Percentiles rank a stretch among this genome's conserved stretches.
Evolutionary conservation across 2,797 vertebrate genomes (phyloP).

Genomic region (Gorsachius magnificus): DNA sequence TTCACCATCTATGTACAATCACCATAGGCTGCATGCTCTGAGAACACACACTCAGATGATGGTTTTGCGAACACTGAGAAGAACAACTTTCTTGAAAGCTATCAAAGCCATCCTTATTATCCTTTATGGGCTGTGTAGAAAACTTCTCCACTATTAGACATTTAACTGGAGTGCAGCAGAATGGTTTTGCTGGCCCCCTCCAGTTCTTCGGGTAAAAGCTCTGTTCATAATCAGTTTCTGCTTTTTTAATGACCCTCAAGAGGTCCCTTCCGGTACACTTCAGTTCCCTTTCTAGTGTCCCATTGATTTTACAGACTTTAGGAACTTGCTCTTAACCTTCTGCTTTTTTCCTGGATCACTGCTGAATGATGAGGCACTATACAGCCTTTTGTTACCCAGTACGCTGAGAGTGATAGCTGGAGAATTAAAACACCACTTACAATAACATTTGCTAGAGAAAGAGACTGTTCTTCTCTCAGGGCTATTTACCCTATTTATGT

Average conservation of each 20-base stretch:
- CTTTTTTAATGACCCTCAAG: conserved; percentile 72
- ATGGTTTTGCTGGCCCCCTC: conserved; percentile 67
- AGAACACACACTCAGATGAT: not conserved
- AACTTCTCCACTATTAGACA: conserved; percentile 71
- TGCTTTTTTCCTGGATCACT: conserved; percentile 61
- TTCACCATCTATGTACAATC: not conserved
- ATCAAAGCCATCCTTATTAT: conserved; percentile 75
- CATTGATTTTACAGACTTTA: conserved; percentile 77
- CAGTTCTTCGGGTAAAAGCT: conserved; percentile 69
- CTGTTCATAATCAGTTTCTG: conserved; percentile 74
- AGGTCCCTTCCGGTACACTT: conserved; percentile 74
- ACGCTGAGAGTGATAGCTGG: conserved; percentile 53
- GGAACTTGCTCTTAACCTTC: conserved; percentile 67
- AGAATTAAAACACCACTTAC: conserved; percentile 73
- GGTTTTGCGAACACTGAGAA: conserved; percentile 52
- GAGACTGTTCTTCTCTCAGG: conserved; percentile 35
- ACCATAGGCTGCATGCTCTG: not conserved
- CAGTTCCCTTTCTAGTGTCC: conserved; percentile 73
- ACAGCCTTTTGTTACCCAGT: conserved; percentile 65
- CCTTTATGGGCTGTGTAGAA: conserved; percentile 74
- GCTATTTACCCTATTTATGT: conserved; percentile 62
- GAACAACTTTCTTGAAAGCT: conserved; percentile 63
- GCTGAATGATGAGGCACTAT: conserved; percentile 62
- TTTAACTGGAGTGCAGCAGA: conserved; percentile 70
- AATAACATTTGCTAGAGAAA: conserved; percentile 68